A percentile compares a stretch with the other conserved stretches of the same genome.
Conservation (phyloP, 2,888 invertebrate species). For the Caenorhabditis sp. region DNA sequence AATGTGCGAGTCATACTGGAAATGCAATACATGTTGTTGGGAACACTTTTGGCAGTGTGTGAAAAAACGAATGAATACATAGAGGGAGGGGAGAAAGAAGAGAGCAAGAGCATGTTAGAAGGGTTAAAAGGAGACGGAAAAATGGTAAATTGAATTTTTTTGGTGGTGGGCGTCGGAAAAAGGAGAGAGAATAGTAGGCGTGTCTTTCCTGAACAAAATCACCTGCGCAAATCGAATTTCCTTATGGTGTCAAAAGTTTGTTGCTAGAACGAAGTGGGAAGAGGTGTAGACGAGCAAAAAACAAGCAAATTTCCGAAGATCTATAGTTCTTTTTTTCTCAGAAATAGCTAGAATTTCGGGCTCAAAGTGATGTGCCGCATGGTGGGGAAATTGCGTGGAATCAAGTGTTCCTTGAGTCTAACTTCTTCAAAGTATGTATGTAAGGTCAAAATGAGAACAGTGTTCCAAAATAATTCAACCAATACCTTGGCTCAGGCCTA, state of each 20-base stretch:
- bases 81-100: background rate
- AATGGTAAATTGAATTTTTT: conserved; percentile 14
- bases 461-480: too few species aligned
- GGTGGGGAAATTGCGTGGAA: too few species aligned
- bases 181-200: conserved; percentile 25
- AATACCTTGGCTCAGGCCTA: too few species aligned
- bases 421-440: too few species aligned
- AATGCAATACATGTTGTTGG: too few species aligned
- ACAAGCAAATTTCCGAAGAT: conserved; percentile 1
- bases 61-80: too few species aligned
- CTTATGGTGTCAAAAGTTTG: conserved; percentile 21
- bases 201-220: conserved; percentile 35
- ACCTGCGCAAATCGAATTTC: conserved; percentile 51
- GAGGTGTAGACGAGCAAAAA: background rate
- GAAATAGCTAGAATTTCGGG: conserved; percentile 2
- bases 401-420: too few species aligned
- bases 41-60: too few species aligned
- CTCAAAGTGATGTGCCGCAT: conserved; percentile 44
- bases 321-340: background rate
- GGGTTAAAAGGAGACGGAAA: conserved; percentile 1
- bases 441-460: too few species aligned
- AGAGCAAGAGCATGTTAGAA: background rate
- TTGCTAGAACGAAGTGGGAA: background rate
- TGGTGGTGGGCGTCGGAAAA: conserved; percentile 13
- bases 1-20: conserved; percentile 1